Evolutionary conservation across 2,113 vertebrate species (phyloP), one percentile per base, ranked within the genome.

Genomic region (Salminus brasiliensis): DNA sequence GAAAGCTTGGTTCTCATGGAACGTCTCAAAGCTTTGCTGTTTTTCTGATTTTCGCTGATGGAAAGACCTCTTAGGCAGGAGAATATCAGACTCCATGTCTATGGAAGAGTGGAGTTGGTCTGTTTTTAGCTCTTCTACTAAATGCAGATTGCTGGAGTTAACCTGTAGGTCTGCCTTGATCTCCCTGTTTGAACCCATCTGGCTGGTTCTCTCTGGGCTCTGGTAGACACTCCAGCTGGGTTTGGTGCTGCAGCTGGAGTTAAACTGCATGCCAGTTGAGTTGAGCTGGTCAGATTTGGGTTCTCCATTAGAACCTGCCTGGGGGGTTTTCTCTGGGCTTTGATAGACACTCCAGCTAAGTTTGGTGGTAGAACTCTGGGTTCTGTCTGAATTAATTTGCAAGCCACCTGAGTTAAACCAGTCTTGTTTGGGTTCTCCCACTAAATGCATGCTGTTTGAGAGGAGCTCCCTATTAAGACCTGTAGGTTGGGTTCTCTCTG

Each of bases 221-320:
- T 69, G 68, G 81, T 86, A 85, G 11, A 90, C 71, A 2, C 85
- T 82, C 90, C 90, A 89, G 65, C 39, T 11, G 0, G n/a, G 73
- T 39, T 34, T 72, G 0, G 75, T 65, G 30, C 1, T 18, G 52
- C n/a, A n/a, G n/a, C n/a, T n/a, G n/a, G n/a, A n/a, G n/a, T 55
- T 55, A n/a, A 25, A 8, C 5, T 23, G 52, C 2, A 49, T 2
- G 47, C 47, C 6, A 6, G 39, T 29, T 7, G 27, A n/a, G 43
- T 47, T n/a, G 0, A 34, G 1, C 39, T 18, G 57, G 12, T 75
- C 27, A 1, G 59, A 18, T 49, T 8, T 23, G 1, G 21, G 30
- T 21, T 67, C n/a, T n/a, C n/a, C n/a, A n/a, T n/a, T n/a, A n/a
- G n/a, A n/a, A n/a, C n/a, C n/a, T n/a, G n/a, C n/a, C n/a, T n/a